Conservation (phyloP, 2,797 vertebrate species). For the Lithobates pipiens region DNA sequence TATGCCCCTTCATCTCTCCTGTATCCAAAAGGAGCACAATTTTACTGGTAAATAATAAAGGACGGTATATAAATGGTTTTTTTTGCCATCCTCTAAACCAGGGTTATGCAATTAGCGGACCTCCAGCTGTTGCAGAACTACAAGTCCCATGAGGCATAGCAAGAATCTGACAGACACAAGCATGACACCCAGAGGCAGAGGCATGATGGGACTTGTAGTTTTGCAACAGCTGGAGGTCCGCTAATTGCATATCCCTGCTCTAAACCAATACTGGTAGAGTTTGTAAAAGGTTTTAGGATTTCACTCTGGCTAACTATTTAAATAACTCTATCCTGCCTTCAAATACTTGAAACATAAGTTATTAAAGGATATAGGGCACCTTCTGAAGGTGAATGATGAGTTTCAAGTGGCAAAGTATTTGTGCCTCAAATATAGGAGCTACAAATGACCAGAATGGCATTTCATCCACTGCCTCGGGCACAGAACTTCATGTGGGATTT, state of each 20-base stretch:
- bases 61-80: neutral
- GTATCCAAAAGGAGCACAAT: neutral
- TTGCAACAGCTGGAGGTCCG: too few species aligned
- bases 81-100: neutral
- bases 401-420: conserved; percentile 12
- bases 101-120: too few species aligned
- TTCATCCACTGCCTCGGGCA: conserved; percentile 33
- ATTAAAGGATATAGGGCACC: neutral
- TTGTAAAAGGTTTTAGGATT: neutral
- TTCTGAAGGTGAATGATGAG: neutral
- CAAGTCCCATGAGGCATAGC: too few species aligned
- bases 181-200: too few species aligned
- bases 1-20: too few species aligned
- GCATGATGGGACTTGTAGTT: too few species aligned
- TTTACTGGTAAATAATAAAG: neutral
- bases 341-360: neutral
- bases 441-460: conserved; percentile 22
- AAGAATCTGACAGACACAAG: too few species aligned
- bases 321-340: neutral
- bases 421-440: neutral
- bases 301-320: neutral
- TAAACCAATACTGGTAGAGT: neutral
- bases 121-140: too few species aligned
- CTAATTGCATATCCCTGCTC: too few species aligned
- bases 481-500: conserved; percentile 35